phyloP scores from a whole-genome alignment of 1,140 invertebrate species.

The Sycophila sp. region DNA sequence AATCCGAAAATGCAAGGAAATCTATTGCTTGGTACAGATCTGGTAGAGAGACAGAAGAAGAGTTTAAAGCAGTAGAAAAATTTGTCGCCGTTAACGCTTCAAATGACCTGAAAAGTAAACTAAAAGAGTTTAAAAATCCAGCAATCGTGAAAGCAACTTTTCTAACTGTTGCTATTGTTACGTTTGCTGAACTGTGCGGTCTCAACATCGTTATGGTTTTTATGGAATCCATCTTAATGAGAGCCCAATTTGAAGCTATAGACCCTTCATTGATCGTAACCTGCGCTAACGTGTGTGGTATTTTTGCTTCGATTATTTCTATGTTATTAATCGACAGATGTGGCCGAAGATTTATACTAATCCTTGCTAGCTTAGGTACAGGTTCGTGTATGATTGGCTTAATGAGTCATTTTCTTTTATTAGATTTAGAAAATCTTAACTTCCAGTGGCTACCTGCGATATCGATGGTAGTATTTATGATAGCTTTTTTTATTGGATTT shows the following conservation, averaged over 20 bases:
- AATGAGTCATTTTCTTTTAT: constrained; percentile 72
- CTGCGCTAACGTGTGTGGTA: constrained; percentile 73
- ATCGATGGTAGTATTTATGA: constrained; percentile 33
- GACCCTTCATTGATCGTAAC: constrained; percentile 69
- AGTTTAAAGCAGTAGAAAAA: background rate
- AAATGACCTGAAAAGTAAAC: no score
- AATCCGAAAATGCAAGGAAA: no score
- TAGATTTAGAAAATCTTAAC: constrained; percentile 62
- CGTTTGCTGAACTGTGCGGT: constrained; percentile 81
- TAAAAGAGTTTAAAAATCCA: no score
- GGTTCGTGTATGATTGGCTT: constrained; percentile 67
- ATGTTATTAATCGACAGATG: constrained; percentile 75
- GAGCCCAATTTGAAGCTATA: constrained; percentile 65
- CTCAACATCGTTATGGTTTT: constrained; percentile 80
- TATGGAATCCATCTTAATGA: constrained; percentile 76
- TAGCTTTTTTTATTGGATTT: constrained; percentile 65
- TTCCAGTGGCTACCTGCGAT: constrained; percentile 44
- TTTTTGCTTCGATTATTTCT: constrained; percentile 63
- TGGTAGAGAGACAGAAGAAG: background rate
- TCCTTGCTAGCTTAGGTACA: constrained; percentile 68
- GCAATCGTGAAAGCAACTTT: constrained; percentile 68
- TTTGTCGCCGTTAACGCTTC: no score
- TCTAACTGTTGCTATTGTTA: constrained; percentile 73
- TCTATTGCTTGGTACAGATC: no score
- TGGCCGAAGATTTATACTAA: constrained; percentile 75